phyloP scores from a whole-genome alignment of 2,113 vertebrate genomes.

The Corynorhinus townsendii region DNA sequence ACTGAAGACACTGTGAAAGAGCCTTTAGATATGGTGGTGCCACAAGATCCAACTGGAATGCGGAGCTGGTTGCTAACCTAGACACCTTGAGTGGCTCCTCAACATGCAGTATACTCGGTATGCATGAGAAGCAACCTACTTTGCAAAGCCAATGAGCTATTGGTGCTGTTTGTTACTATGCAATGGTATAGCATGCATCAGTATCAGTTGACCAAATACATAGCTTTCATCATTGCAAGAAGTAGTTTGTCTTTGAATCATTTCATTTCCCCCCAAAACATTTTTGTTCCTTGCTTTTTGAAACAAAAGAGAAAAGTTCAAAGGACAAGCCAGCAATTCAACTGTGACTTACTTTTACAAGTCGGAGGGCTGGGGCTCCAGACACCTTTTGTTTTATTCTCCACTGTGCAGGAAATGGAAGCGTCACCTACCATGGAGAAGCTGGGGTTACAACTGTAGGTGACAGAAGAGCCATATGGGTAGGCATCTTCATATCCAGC shows the following conservation, averaged over 20 bases:
- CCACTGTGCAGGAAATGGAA: constrained; percentile 55
- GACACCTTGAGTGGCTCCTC: background rate
- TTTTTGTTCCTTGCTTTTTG: background rate
- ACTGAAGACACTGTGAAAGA: background rate
- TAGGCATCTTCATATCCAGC: background rate
- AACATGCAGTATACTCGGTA: background rate
- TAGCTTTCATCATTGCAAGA: background rate
- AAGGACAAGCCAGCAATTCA: background rate
- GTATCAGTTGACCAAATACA: background rate
- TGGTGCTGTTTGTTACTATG: background rate
- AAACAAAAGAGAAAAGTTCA: background rate
- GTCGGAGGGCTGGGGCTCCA: constrained; percentile 64
- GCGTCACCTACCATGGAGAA: constrained; percentile 50
- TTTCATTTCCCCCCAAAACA: background rate
- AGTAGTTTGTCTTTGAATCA: background rate
- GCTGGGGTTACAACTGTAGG: constrained; percentile 56
- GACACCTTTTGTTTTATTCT: background rate
- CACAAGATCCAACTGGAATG: background rate
- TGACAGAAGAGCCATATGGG: rapidly evolving
- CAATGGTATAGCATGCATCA: background rate
- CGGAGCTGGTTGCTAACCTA: background rate
- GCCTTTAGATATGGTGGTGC: background rate
- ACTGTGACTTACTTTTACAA: constrained; percentile 70
- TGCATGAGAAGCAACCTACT: background rate
- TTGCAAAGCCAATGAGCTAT: background rate